These are phyloP conservation scores for Tautogolabrus adspersus DNA, from an alignment of 2,113 vertebrate genomes.

Conservation along the genomic window DNA sequence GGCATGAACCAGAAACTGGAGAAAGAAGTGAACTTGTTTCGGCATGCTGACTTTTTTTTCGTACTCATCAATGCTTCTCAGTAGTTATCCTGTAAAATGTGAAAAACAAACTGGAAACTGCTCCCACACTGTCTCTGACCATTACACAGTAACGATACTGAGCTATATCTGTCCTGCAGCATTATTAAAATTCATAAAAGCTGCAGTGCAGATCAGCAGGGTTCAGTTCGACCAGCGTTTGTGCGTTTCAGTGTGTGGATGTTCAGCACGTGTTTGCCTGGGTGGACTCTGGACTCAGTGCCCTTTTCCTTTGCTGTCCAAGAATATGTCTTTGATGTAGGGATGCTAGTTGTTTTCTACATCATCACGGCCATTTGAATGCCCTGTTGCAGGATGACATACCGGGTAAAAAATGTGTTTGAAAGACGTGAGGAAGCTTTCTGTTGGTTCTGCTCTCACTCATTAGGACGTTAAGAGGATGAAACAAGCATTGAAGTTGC, in stretches of 20 bases:
- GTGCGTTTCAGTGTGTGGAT: constrained; percentile 12
- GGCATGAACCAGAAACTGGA: no score
- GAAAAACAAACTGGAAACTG: neutral
- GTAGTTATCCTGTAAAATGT: neutral
- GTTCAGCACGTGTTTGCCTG: constrained; percentile 12
- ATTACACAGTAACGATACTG: neutral
- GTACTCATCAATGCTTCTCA: neutral
- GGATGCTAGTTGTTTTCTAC: constrained; percentile 6
- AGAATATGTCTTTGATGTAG: constrained; percentile 22
- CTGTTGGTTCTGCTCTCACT: neutral
- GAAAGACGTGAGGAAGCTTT: neutral
- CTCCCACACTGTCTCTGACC: neutral
- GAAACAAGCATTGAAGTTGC: neutral
- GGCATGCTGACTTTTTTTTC: no score
- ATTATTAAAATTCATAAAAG: constrained; percentile 13
- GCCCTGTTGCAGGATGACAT: constrained; percentile 24
- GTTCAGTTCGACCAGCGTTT: neutral
- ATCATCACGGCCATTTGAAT: constrained; percentile 33
- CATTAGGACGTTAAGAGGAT: neutral
- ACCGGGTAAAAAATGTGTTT: neutral
- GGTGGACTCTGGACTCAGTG: constrained; percentile 20
- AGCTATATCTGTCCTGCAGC: constrained; percentile 5
- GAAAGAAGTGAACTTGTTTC: no score
- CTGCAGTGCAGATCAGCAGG: constrained; percentile 21
- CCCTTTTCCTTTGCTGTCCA: constrained; percentile 45